Conservation (phyloP, 2,888 invertebrate genomes). For the Drosophila lacicola region DNA sequence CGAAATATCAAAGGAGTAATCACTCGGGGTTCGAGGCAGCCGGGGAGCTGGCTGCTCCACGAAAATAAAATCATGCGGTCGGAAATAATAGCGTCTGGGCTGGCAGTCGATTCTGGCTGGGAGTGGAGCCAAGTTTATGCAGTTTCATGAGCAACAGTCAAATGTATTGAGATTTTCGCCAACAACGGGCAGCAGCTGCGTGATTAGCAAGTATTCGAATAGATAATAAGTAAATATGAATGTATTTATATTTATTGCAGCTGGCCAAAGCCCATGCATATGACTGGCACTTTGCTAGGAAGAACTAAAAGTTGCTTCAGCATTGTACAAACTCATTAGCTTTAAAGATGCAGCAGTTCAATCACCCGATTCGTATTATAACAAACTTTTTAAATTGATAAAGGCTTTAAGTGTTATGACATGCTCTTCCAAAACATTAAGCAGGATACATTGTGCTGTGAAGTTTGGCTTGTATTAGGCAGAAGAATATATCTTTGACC, state of each 20-base stretch:
- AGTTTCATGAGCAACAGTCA: conserved; percentile 55
- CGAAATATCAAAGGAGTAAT: conserved; percentile 74
- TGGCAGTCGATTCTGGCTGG: conserved; percentile 50
- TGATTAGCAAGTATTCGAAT: conserved; percentile 74
- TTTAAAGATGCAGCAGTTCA: neutral
- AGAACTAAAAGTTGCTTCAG: conserved; percentile 10
- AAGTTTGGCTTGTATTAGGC: no score
- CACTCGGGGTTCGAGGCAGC: conserved; percentile 24
- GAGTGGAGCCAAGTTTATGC: conserved; percentile 58
- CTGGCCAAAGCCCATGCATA: conserved; percentile 49
- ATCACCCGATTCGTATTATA: neutral
- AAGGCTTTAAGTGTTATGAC: no score
- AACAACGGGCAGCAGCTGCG: conserved; percentile 47
- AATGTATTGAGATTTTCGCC: conserved; percentile 56
- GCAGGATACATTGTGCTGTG: no score
- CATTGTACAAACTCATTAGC: neutral
- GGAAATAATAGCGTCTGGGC: conserved; percentile 82
- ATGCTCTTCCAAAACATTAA: no score
- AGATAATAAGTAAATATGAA: conserved; percentile 66
- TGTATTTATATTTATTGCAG: conserved; percentile 49
- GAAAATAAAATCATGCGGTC: conserved; percentile 78
- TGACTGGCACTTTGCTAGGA: conserved; percentile 57
- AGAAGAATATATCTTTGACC: no score
- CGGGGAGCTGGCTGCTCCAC: conserved; percentile 14
- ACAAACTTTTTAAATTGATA: neutral